Conservation (phyloP, 2,888 invertebrate genomes). For the Noctua comes region DNA sequence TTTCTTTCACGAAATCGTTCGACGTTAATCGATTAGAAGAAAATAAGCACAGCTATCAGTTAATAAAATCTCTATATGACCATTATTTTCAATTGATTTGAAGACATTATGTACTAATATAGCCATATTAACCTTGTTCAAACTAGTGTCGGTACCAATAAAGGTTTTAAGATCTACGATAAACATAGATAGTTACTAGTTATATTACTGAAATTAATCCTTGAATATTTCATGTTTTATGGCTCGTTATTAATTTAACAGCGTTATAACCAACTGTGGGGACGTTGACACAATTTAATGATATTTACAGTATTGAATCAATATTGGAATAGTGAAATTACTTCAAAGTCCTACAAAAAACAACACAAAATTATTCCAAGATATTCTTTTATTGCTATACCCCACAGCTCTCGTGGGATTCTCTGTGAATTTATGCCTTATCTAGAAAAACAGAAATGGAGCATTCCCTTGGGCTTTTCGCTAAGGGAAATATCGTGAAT, state of each 20-base stretch:
- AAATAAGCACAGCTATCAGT: slow-evolving; percentile 4
- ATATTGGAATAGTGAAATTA: slow-evolving; percentile 4
- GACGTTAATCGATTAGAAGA: neutral
- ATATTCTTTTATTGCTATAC: slow-evolving; percentile 46
- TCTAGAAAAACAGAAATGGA: slow-evolving; percentile 47
- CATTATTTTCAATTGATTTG: neutral
- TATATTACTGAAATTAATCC: slow-evolving; percentile 27
- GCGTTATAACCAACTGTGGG: neutral
- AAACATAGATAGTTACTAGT: slow-evolving; percentile 10
- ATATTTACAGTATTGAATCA: slow-evolving; percentile 10
- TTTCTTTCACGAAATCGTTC: neutral
- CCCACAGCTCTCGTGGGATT: slow-evolving; percentile 27
- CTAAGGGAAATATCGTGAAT: slow-evolving; percentile 47
- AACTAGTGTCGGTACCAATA: slow-evolving; percentile 11
- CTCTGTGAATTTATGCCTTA: slow-evolving; percentile 43
- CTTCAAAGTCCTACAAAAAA: slow-evolving; percentile 16
- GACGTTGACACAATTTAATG: neutral
- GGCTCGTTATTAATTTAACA: slow-evolving; percentile 22
- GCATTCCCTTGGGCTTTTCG: slow-evolving; percentile 26
- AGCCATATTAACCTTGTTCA: slow-evolving; percentile 17
- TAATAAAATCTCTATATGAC: slow-evolving; percentile 6
- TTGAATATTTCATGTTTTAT: slow-evolving; percentile 32
- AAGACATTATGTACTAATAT: neutral
- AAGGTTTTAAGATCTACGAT: slow-evolving; percentile 11
- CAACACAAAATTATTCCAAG: slow-evolving; percentile 14